Evolutionary conservation across 2,888 invertebrate species (phyloP), one percentile per base, ranked within the genome.

Genomic region (Agriotes lineatus): DNA sequence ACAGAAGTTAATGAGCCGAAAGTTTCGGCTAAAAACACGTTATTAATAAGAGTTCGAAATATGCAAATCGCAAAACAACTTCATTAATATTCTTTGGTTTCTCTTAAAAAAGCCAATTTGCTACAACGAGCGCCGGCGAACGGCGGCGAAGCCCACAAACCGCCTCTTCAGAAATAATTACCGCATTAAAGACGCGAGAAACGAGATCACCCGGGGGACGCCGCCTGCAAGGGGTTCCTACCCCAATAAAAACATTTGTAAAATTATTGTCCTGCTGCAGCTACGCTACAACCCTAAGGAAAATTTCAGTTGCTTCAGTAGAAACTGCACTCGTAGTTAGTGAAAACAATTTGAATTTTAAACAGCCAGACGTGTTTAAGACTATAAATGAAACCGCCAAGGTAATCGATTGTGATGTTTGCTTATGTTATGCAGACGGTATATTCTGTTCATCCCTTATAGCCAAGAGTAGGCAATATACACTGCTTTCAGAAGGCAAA

Each of bases 11-110:
- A 82, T 81, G 81, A 80, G 79, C 80, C 80, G 75, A 81, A 81
- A 80, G 79, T 80, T 80, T 71, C 72, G 76, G 73, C 69, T 75
- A 76, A 74, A 69, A 70, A 70, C 66, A 75, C 76, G 76, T 75
- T 78, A 79, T 77, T 79, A 79, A 79, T 70, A 70, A 67, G 70
- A 70, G 65, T 70, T 70, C 61, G 82, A 79, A 80, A 79, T 79
- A 81, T 82, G 81, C 79, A 82, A 82, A 82, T 82, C 82, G 79
- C 76, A 79, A 81, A 82, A 81, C 80, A 82, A 81, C 81, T 81
- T 81, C 80, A 80, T 82, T 82, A 81, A 82, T 81, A 82, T 82
- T 82, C 82, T 81, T 81, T 79, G 78, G 76, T 75, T 79, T 79
- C 77, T 64, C 73, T 69, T 73, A 74, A 75, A 75, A 76, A 76